Conservation (phyloP, 1,140 invertebrate genomes). For the Saccostrea glomerata region DNA sequence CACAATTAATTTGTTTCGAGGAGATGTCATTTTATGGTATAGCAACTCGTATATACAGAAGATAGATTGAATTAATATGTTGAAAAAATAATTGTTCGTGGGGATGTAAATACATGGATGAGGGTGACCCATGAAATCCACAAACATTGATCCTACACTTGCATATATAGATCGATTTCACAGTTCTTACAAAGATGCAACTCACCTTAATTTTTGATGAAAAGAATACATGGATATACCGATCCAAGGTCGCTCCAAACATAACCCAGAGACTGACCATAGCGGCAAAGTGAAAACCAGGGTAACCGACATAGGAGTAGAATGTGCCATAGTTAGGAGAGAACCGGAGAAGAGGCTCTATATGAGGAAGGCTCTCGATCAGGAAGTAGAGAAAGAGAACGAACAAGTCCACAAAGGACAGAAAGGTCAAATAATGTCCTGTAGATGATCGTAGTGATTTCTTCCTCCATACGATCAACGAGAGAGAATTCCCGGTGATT, state of each 20-base stretch:
- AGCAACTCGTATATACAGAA: too few relatives aligned
- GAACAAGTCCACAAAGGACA: neutral
- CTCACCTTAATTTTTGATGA: neutral
- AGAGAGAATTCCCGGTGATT: neutral
- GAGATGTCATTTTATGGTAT: too few relatives aligned
- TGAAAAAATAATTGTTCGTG: too few relatives aligned
- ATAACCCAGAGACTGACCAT: neutral
- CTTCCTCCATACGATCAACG: neutral
- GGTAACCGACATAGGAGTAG: neutral
- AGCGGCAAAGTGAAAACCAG: neutral
- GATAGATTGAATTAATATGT: too few relatives aligned
- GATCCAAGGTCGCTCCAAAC: neutral
- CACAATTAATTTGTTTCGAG: too few relatives aligned
- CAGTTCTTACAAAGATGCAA: neutral
- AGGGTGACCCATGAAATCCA: too few relatives aligned
- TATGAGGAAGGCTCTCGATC: neutral
- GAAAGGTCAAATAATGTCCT: neutral
- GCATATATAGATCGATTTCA: too few relatives aligned
- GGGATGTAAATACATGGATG: too few relatives aligned
- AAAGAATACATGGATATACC: neutral
- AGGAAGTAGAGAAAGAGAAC: neutral
- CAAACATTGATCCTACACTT: too few relatives aligned
- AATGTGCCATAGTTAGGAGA: neutral
- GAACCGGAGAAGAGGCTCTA: neutral
- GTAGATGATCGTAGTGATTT: neutral